phyloP scores from a whole-genome alignment of 30 jellyfish, hydroid and myxozoan species.

The Rhopilema esculentum region DNA sequence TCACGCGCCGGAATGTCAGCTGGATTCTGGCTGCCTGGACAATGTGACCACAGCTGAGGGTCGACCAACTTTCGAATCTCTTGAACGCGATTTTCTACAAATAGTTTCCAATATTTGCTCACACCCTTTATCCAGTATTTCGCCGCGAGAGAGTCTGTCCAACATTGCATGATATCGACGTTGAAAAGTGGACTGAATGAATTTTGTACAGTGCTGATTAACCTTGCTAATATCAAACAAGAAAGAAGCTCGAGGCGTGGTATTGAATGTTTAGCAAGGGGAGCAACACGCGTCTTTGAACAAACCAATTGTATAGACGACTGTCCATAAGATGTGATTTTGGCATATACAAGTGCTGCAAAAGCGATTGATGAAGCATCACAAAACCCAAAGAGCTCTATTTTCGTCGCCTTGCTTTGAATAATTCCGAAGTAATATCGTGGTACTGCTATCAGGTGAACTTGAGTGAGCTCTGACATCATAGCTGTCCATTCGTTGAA shows the following conservation, averaged over 20 bases:
- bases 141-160: constrained; percentile 44
- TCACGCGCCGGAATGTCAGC: constrained; percentile 54
- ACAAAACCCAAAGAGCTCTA: constrained; percentile 2
- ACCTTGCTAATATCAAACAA: constrained; percentile 13
- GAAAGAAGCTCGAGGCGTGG: constrained; percentile 50
- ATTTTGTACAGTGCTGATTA: neutral
- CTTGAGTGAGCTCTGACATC: neutral
- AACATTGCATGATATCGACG: neutral
- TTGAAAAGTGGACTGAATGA: neutral
- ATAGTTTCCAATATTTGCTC: constrained; percentile 16
- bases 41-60: constrained; percentile 12
- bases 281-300: constrained; percentile 33
- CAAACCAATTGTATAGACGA: neutral
- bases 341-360: constrained; percentile 35
- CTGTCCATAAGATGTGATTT: constrained; percentile 8
- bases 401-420: neutral
- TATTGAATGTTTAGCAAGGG: constrained; percentile 24
- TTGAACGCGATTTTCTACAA: constrained; percentile 31
- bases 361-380: constrained; percentile 1
- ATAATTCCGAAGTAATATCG: constrained; percentile 2
- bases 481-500: neutral
- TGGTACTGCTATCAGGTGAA: neutral
- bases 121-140: constrained; percentile 22
- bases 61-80: constrained; percentile 13
- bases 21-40: constrained; percentile 47